Conservation (phyloP, 2,113 vertebrate genomes). For the Empidonax traillii region DNA sequence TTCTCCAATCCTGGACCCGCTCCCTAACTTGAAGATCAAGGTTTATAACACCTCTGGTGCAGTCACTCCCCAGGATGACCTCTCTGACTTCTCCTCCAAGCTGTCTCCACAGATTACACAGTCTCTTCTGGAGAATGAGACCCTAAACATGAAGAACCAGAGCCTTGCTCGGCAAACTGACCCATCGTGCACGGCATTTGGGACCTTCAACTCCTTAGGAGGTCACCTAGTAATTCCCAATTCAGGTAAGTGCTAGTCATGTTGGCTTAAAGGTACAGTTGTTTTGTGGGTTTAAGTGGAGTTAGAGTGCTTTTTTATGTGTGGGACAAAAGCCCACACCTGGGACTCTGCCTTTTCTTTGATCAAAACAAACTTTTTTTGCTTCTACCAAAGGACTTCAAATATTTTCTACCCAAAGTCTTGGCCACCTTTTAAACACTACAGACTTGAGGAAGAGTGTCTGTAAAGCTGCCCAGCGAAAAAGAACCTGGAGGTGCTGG, state of each 20-base stretch:
- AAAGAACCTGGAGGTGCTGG: not conserved
- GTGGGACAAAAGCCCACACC: not conserved
- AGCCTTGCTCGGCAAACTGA: slow-evolving; percentile 88
- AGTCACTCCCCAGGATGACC: slow-evolving; percentile 90
- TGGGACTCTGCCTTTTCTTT: not conserved
- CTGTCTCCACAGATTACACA: slow-evolving; percentile 91
- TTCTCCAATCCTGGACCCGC: slow-evolving; percentile 91
- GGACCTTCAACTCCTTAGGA: slow-evolving; percentile 93
- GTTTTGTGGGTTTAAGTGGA: not conserved
- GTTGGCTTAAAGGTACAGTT: not conserved
- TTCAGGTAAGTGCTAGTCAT: slow-evolving; percentile 79
- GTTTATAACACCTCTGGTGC: slow-evolving; percentile 90
- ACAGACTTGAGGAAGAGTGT: not conserved
- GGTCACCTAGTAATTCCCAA: slow-evolving; percentile 94
- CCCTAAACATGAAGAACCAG: slow-evolving; percentile 87
- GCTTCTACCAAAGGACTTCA: not conserved
- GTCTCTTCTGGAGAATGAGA: slow-evolving; percentile 88
- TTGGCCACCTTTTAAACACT: not conserved
- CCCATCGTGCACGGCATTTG: slow-evolving; percentile 87
- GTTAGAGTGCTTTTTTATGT: not conserved
- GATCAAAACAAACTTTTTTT: not conserved
- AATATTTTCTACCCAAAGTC: not conserved
- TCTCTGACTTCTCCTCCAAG: slow-evolving; percentile 88
- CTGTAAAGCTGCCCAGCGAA: not conserved
- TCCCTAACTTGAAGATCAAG: slow-evolving; percentile 95